Evolutionary conservation across 2,888 invertebrate genomes (phyloP).

Genomic region (Scaptomyza tumidula): DNA sequence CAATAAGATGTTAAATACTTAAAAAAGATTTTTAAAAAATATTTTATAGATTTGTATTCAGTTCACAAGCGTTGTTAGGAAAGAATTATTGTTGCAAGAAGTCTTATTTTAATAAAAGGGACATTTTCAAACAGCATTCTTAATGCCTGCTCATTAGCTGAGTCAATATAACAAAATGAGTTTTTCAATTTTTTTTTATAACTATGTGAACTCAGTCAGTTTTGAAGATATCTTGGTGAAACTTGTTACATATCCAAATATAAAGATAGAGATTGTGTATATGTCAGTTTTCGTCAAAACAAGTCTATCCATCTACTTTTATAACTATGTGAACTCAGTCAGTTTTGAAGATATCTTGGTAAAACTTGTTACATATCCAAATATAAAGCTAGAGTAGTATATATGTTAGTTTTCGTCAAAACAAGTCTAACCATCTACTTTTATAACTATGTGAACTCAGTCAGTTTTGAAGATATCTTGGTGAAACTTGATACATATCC

Average conservation of each 20-base stretch:
- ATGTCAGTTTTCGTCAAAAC: no score
- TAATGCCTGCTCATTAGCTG: no score
- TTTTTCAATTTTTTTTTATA: no score
- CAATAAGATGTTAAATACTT: no score
- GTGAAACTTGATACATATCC: neutral
- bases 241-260: neutral
- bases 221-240: neutral
- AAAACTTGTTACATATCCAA: neutral
- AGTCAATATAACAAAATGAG: neutral
- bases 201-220: neutral
- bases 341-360: neutral
- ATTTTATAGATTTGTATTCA: no score
- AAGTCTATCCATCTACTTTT: neutral
- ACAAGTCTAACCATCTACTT: neutral
- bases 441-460: neutral
- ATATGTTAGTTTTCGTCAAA: no score
- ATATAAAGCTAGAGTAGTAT: neutral
- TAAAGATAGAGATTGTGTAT: neutral
- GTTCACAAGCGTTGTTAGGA: no score
- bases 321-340: neutral
- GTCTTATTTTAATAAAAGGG: no score
- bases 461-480: neutral
- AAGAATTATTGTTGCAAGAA: no score
- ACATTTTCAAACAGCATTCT: no score
- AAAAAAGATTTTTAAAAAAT: no score